Evolutionary conservation across 2,888 invertebrate genomes (phyloP).

Genomic region (Nebria brevicollis): DNA sequence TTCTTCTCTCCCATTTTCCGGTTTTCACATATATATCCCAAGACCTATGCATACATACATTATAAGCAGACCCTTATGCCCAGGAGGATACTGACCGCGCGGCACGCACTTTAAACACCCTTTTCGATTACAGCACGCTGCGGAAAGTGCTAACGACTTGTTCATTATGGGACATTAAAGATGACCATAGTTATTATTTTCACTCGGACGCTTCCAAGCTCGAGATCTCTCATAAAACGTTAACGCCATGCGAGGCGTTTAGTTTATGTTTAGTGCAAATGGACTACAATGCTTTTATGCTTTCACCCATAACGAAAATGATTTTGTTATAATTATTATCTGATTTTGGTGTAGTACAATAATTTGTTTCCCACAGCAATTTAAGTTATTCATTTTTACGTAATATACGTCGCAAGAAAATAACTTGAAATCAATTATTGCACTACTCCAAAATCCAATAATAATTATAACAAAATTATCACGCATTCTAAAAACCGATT

Average conservation of each 20-base stretch:
- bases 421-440: no score
- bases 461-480: no score
- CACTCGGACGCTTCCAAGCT: slow-evolving; percentile 12
- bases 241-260: slow-evolving; percentile 8
- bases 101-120: slow-evolving; percentile 4
- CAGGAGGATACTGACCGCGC: slow-evolving; percentile 15
- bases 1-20: background rate
- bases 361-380: no score
- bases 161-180: slow-evolving; percentile 20
- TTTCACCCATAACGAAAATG: background rate
- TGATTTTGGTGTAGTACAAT: no score
- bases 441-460: no score
- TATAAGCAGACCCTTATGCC: background rate
- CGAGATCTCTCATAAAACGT: slow-evolving; percentile 6
- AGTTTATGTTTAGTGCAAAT: slow-evolving; percentile 8
- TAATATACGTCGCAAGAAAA: no score
- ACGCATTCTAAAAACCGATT: no score
- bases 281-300: background rate
- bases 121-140: background rate
- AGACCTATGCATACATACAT: slow-evolving; percentile 11
- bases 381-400: no score
- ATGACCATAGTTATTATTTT: slow-evolving; percentile 21
- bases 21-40: background rate
- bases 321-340: slow-evolving; percentile 6
- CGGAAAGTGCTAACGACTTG: slow-evolving; percentile 20